Evolutionary conservation across 92 coral and sea anemone genomes (phyloP), one percentile per base, ranked within the genome.

Genomic region (Epizoanthus rinbou): DNA sequence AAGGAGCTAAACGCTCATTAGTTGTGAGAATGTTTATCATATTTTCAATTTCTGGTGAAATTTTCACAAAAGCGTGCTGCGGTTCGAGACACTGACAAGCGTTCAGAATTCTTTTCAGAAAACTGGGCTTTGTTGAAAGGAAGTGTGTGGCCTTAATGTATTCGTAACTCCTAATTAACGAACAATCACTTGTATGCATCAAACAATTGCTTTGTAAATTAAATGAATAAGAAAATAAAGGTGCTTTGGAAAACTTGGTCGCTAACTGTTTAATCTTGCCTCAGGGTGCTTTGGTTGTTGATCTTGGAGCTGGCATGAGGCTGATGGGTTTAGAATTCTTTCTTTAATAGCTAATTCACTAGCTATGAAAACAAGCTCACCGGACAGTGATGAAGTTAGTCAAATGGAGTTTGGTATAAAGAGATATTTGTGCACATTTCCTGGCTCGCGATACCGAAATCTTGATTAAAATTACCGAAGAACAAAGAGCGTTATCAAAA

Each of bases 121-220:
- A 65, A 24, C 56, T 87, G 81, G 41, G 74, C 25, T 59, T 74
- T 81, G 90, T 91, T 87, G 78, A 37, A 53, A 33, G 76, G 88
- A 84, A 85, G 91, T 84, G 88, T 90, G 86, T 74, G 80, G 76
- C 66, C 84, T 56, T 91, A 88, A 91, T 93, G 88, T 83, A 91
- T 91, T 89, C 98, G 70, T 89, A 87, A 83, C 88, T 76, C 83
- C 94, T 93, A 93, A 93, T 93, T 93, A 93, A 85, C 63, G 91
- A 92, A 93, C 98, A 93, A 93, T 93, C 95, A 89, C 89, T 82
- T 81, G 90, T 87, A 86, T 86, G 87, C 69, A 16, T 59, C 71
- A 73, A 75, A 93, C 98, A 93, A 93, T 91, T 68, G 98, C 93
- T 87, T 93, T 91, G 91, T 80, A 91, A 93, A 93, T 93, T 91